Evolutionary conservation across 2,888 invertebrate genomes (phyloP).

Genomic region (Sisyra nigra): DNA sequence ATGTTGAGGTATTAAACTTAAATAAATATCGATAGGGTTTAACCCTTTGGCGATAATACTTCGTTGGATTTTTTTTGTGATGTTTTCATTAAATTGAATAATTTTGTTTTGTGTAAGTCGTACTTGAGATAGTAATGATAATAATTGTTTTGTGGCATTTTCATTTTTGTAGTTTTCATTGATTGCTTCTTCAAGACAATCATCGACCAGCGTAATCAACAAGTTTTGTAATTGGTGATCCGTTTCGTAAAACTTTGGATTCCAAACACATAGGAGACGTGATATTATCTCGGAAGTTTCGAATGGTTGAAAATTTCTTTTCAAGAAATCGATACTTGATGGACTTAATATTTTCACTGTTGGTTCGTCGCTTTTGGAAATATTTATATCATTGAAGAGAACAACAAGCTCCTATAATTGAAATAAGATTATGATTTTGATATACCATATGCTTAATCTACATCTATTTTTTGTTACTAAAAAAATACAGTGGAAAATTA

Average conservation of each 20-base stretch:
- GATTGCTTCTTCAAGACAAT: not conserved
- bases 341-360: not conserved
- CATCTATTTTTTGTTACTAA: no score
- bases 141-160: conserved; percentile 1
- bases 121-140: conserved; percentile 5
- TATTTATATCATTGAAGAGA: not conserved
- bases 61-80: conserved; percentile 14
- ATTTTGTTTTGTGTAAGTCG: conserved; percentile 3
- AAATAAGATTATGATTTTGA: no score
- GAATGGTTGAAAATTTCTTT: not conserved
- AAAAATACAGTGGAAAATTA: no score
- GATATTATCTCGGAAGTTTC: conserved; percentile 1
- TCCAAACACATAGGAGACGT: conserved; percentile 6
- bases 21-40: conserved; percentile 18
- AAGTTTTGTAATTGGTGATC: conserved; percentile 6
- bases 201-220: not conserved
- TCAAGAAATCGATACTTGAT: not conserved
- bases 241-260: conserved; percentile 1
- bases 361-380: not conserved
- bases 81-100: conserved; percentile 5
- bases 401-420: not conserved
- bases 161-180: not conserved
- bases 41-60: conserved; percentile 16
- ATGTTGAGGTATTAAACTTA: conserved; percentile 16
- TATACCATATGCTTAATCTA: no score